Conservation (phyloP, 2,888 invertebrate species). For the Pachycephus smyrnensis region DNA sequence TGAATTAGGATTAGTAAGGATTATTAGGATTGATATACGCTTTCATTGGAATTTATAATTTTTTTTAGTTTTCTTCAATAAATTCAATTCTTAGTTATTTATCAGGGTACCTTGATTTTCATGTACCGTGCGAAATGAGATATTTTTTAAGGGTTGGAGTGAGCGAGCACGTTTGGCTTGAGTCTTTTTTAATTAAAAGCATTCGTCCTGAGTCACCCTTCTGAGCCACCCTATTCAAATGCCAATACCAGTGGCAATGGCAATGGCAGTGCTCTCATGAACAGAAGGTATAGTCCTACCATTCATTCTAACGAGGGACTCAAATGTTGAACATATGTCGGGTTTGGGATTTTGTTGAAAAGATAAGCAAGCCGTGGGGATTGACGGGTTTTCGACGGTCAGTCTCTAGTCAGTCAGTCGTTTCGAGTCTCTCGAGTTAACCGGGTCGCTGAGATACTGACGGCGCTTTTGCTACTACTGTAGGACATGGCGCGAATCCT, state of each 20-base stretch:
- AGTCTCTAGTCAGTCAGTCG: constrained; percentile 50
- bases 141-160: neutral
- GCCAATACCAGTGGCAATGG: neutral
- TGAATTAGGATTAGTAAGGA: neutral
- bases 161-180: neutral
- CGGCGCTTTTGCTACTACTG: neutral
- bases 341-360: neutral
- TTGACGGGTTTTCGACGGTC: constrained; percentile 10
- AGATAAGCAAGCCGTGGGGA: constrained; percentile 3
- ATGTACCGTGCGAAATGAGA: neutral
- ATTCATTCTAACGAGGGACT: constrained; percentile 15
- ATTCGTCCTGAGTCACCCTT: neutral
- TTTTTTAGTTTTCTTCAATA: neutral
- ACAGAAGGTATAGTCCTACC: neutral
- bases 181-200: neutral
- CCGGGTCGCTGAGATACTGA: constrained; percentile 42
- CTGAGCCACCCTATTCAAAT: neutral
- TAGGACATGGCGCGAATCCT: constrained; percentile 8
- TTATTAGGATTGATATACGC: neutral
- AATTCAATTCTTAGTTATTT: neutral
- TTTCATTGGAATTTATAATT: neutral
- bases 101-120: neutral
- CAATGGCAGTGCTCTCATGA: neutral
- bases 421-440: constrained; percentile 59
- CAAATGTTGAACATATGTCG: constrained; percentile 37